phyloP scores from a whole-genome alignment of 2,113 vertebrate genomes.

The Channa argus region DNA sequence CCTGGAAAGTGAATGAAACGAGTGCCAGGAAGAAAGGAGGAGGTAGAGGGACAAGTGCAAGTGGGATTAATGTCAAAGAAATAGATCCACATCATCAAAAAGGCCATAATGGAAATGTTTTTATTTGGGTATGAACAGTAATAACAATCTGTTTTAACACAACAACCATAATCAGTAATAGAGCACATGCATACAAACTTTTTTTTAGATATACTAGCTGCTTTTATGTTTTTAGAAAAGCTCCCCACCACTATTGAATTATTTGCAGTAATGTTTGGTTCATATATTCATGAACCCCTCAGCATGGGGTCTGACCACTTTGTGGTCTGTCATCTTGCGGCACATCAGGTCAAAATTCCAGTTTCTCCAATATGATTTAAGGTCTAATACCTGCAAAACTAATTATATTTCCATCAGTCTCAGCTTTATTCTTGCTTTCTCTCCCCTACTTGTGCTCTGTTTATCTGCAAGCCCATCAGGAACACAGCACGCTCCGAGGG shows the following conservation, averaged over 20 bases:
- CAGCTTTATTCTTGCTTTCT: not conserved
- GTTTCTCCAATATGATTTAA: too few relatives aligned
- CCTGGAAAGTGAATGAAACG: not conserved
- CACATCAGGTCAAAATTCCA: not conserved
- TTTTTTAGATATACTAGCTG: too few relatives aligned
- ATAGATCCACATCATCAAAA: not conserved
- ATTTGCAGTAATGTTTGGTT: not conserved
- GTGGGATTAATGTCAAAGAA: slow-evolving; percentile 9
- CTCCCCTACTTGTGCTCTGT: not conserved
- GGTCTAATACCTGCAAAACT: too few relatives aligned
- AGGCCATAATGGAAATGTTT: not conserved
- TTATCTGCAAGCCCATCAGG: slow-evolving; percentile 70
- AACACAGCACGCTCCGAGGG: slow-evolving; percentile 71
- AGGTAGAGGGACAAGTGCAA: not conserved
- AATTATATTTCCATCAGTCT: not conserved
- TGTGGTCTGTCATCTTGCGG: not conserved
- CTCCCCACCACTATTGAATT: not conserved
- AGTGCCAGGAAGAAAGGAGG: slow-evolving; percentile 10
- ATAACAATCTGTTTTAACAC: too few relatives aligned
- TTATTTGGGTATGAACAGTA: too few relatives aligned
- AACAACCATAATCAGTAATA: too few relatives aligned
- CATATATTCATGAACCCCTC: not conserved
- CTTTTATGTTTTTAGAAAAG: not conserved
- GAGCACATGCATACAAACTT: too few relatives aligned
- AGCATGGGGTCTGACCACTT: not conserved